phyloP scores from a whole-genome alignment of 2,888 invertebrate genomes.

The Dicranocentrus wangi region DNA sequence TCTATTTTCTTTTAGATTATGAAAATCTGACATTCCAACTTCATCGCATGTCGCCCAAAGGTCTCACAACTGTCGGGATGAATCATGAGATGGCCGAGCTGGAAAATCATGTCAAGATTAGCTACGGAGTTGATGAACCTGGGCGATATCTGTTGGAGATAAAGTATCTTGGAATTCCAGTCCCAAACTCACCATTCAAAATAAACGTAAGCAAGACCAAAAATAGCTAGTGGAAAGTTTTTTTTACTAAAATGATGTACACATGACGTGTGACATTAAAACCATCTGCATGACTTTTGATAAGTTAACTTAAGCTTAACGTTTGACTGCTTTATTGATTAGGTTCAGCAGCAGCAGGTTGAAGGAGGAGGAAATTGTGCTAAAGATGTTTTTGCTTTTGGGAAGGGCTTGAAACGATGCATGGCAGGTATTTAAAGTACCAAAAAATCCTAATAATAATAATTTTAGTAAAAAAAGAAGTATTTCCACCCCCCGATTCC shows the following conservation, averaged over 20 bases:
- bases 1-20: conserved; percentile 33
- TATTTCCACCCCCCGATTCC: too few species aligned
- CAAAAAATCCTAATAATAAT: neutral
- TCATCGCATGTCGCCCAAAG: neutral
- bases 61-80: neutral
- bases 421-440: conserved; percentile 18
- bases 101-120: conserved; percentile 34
- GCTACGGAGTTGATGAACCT: conserved; percentile 26
- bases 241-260: neutral
- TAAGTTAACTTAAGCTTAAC: too few species aligned
- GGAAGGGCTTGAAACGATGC: conserved; percentile 42
- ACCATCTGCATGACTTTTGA: too few species aligned
- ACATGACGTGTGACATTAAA: too few species aligned
- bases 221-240: neutral
- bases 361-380: neutral
- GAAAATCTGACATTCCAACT: conserved; percentile 45
- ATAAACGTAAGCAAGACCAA: conserved; percentile 33
- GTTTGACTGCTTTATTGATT: neutral
- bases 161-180: conserved; percentile 21
- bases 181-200: conserved; percentile 51
- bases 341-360: conserved; percentile 18
- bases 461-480: too few species aligned
- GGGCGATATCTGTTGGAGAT: conserved; percentile 41
- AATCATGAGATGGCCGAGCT: conserved; percentile 25
- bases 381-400: conserved; percentile 40